phyloP scores from a whole-genome alignment of 2,797 vertebrate genomes.

The Pseudochirops corinnae region DNA sequence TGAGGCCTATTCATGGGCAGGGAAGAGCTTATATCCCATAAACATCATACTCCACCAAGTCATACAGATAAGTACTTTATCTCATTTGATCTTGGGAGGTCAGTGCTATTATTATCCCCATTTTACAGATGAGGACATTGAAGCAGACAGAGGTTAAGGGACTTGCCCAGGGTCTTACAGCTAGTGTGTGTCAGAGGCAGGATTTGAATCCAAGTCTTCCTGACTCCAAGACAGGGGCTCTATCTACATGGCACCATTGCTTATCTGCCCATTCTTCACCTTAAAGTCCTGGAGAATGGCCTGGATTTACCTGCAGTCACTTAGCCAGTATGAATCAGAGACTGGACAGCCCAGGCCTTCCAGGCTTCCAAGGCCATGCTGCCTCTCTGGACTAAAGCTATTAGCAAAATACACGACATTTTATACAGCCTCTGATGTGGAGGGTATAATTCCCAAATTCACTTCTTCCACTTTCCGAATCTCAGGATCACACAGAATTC shows the following conservation, averaged over 20 bases:
- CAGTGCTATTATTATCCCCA: not conserved
- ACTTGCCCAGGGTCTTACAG: not conserved
- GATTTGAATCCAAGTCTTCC: not conserved
- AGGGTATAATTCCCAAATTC: not conserved
- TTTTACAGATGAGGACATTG: not conserved
- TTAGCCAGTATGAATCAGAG: not conserved
- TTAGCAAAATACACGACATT: not conserved
- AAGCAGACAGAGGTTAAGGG: not conserved
- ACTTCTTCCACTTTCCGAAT: not conserved
- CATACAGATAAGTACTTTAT: not conserved
- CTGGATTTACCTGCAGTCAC: not conserved
- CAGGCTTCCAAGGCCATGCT: not conserved
- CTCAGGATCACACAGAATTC: not conserved
- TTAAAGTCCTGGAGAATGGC: not conserved
- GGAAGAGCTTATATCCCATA: too few species aligned
- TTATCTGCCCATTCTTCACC: not conserved
- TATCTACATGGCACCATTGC: not conserved
- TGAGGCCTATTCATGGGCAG: too few species aligned
- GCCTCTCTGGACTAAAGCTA: not conserved
- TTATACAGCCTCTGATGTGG: not conserved
- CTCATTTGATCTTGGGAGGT: not conserved
- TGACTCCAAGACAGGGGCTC: not conserved
- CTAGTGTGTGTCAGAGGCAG: not conserved
- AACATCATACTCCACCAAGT: not conserved
- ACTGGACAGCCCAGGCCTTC: not conserved